Evolutionary conservation across 2,113 vertebrate genomes (phyloP).

Genomic region (Tetrao urogallus): DNA sequence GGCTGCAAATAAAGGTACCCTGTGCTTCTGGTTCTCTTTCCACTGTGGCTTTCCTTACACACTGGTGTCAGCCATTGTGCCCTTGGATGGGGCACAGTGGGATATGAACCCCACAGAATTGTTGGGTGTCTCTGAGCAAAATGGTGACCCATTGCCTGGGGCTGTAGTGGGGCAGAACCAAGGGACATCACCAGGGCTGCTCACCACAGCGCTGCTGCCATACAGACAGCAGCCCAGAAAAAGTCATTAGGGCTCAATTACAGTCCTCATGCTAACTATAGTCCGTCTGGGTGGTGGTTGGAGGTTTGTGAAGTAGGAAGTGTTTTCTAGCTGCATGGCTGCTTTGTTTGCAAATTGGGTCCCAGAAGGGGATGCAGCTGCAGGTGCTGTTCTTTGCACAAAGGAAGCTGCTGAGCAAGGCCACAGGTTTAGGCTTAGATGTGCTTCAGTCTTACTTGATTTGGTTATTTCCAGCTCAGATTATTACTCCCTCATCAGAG

Average conservation of each 20-base stretch:
- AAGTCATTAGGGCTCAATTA: not conserved
- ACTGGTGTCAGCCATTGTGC: not conserved
- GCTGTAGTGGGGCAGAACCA: not conserved
- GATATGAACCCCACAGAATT: not conserved
- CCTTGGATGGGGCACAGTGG: not conserved
- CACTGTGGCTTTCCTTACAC: not conserved
- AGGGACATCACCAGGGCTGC: not conserved
- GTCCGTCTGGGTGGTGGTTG: not conserved
- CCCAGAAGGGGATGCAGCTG: not conserved
- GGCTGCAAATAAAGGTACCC: constrained; percentile 48
- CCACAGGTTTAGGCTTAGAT: not conserved
- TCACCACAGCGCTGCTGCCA: not conserved
- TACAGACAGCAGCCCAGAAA: not conserved
- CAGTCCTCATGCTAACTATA: not conserved
- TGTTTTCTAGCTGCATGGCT: constrained; percentile 4
- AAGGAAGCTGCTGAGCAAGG: not conserved
- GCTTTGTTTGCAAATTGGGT: not conserved
- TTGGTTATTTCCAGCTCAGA: not conserved
- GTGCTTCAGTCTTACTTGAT: not conserved
- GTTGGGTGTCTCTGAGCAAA: not conserved
- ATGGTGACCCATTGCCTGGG: not conserved
- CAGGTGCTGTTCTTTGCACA: not conserved
- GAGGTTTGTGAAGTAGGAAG: constrained; percentile 8
- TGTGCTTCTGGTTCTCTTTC: constrained; percentile 6
- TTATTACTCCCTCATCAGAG: not conserved